Conservation (phyloP, 2,797 vertebrate species). For the Molossus molossus region DNA sequence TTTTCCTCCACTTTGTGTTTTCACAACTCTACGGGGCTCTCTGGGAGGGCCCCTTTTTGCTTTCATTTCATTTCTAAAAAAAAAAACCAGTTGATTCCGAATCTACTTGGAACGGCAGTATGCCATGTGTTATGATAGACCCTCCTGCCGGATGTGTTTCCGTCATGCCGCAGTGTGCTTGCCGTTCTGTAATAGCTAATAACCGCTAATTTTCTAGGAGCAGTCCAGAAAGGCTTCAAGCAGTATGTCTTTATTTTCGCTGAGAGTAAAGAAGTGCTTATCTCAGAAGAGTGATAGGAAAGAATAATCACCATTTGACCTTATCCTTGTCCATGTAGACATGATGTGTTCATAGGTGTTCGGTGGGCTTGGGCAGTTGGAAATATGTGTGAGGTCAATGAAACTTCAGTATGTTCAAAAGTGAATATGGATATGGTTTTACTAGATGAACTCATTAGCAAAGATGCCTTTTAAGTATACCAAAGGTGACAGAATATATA, state of each 20-base stretch:
- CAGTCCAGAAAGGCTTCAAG: neutral
- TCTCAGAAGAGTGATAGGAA: slow-evolving; percentile 18
- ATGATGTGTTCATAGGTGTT: neutral
- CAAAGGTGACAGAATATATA: neutral
- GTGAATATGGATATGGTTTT: slow-evolving; percentile 29
- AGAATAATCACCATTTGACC: neutral
- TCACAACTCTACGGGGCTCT: slow-evolving; percentile 50
- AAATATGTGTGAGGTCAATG: slow-evolving; percentile 48
- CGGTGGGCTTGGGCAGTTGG: neutral
- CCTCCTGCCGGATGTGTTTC: slow-evolving; percentile 24
- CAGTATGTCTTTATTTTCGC: slow-evolving; percentile 30
- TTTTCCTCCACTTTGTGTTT: slow-evolving; percentile 63
- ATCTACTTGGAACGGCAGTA: slow-evolving; percentile 57
- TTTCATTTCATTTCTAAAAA: slow-evolving; percentile 65
- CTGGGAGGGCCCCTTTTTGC: neutral
- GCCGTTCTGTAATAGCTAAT: slow-evolving; percentile 18
- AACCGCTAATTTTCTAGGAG: slow-evolving; percentile 57
- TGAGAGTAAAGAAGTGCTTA: slow-evolving; percentile 9
- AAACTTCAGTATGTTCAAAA: slow-evolving; percentile 8
- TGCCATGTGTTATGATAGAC: neutral
- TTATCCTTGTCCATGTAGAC: neutral
- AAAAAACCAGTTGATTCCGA: slow-evolving; percentile 40
- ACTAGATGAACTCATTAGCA: slow-evolving; percentile 32
- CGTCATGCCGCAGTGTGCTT: neutral
- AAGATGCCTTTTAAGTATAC: slow-evolving; percentile 21